Conservation (phyloP, 2,888 invertebrate species). For the Cryptocephalus moraei region DNA sequence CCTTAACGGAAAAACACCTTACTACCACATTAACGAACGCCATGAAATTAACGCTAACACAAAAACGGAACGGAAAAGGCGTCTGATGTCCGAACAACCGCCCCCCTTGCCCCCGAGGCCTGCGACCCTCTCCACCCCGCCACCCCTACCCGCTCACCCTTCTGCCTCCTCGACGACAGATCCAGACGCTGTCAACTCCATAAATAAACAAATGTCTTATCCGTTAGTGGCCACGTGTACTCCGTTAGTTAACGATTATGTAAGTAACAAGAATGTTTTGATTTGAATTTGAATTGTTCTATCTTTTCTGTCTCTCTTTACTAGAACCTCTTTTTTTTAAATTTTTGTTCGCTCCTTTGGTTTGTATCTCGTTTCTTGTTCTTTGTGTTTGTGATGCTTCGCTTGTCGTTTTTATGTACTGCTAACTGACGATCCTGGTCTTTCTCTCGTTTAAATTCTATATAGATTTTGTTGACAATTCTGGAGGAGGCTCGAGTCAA, state of each 20-base stretch:
- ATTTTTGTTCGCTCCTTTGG: no score
- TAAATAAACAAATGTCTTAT: slow-evolving; percentile 54
- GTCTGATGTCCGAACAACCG: neutral
- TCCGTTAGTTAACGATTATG: slow-evolving; percentile 39
- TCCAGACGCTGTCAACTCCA: slow-evolving; percentile 46
- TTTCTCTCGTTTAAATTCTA: no score
- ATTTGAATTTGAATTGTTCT: no score
- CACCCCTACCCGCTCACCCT: slow-evolving; percentile 51
- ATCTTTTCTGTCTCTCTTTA: no score
- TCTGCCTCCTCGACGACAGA: slow-evolving; percentile 27
- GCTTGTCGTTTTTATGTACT: no score
- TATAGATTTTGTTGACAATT: no score
- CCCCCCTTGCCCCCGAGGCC: slow-evolving; percentile 51
- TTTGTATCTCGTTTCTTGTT: no score
- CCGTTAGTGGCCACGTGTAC: slow-evolving; percentile 48
- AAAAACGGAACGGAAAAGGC: neutral
- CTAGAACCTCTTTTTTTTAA: no score
- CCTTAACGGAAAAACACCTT: slow-evolving; percentile 24
- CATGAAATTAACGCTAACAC: slow-evolving; percentile 28
- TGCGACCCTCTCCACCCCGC: slow-evolving; percentile 33
- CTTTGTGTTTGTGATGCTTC: no score
- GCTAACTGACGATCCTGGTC: no score
- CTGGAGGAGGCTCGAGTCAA: no score
- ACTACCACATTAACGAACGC: slow-evolving; percentile 21
- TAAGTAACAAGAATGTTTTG: slow-evolving; percentile 32